These are phyloP conservation scores for Lepilemur ruficaudatus DNA, from an alignment of 2,797 vertebrate species.

Conservation along the genomic window DNA sequence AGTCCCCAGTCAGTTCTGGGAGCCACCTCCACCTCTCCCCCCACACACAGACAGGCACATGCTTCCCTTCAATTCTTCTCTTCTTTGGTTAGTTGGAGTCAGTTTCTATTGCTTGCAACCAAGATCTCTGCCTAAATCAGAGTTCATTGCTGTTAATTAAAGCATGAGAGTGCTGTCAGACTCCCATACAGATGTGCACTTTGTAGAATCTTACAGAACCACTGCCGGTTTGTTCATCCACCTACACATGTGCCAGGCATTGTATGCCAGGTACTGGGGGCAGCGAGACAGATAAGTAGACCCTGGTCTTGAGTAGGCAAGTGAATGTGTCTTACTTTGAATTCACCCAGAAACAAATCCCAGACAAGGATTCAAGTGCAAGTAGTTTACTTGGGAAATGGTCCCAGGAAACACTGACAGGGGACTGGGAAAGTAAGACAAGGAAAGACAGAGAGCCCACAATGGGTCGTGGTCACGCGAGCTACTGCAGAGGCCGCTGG, in stretches of 20 bases:
- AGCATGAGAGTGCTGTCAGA: neutral
- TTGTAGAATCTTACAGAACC: neutral
- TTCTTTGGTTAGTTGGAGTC: neutral
- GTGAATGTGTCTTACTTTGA: neutral
- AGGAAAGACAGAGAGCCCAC: neutral
- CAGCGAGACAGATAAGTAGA: neutral
- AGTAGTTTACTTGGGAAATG: neutral
- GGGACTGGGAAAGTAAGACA: neutral
- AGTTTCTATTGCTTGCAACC: neutral
- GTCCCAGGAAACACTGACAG: neutral
- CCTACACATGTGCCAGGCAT: neutral
- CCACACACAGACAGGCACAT: rapidly evolving
- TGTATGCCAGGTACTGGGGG: neutral
- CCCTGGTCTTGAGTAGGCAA: neutral
- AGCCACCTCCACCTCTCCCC: neutral
- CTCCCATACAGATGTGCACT: neutral
- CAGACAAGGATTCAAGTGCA: neutral
- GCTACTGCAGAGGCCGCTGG: rapidly evolving
- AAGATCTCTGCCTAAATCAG: neutral
- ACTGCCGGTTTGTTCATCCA: neutral
- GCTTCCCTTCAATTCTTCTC: neutral
- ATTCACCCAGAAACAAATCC: neutral
- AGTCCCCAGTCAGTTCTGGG: neutral
- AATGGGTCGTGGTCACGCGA: rapidly evolving
- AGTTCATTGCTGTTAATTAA: neutral